A percentile compares a stretch with the other conserved stretches of the same genome.
Evolutionary conservation across 2,113 vertebrate species (phyloP).

Genomic region (Grallaria varia): DNA sequence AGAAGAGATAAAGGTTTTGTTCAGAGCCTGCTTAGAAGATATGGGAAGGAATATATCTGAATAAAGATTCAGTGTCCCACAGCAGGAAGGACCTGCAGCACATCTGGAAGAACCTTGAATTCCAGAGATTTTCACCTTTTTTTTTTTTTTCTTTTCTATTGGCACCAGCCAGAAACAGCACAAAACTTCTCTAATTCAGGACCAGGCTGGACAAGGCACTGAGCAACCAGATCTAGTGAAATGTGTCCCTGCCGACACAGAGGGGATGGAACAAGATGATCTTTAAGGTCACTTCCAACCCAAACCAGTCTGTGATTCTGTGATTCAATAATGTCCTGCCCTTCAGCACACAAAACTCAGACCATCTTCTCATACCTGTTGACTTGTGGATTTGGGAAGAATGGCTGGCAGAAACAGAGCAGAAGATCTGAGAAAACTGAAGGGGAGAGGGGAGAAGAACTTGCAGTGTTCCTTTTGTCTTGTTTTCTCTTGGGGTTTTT

Average conservation of each 20-base stretch:
- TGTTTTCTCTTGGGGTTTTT: not conserved
- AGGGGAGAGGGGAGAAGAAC: too few relatives aligned
- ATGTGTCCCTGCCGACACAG: not conserved
- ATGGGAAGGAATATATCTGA: not conserved
- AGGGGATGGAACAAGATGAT: not conserved
- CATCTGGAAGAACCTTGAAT: not conserved
- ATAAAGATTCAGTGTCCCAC: too few relatives aligned
- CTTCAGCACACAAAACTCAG: not conserved
- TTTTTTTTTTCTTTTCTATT: too few relatives aligned
- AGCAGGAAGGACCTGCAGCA: not conserved
- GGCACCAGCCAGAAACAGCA: not conserved
- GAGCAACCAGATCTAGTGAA: not conserved
- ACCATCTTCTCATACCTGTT: rapidly evolving
- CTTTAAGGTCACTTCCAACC: not conserved
- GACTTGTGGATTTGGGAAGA: not conserved
- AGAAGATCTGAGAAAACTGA: not conserved
- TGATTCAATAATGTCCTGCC: not conserved
- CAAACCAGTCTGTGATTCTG: not conserved
- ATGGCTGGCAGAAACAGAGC: not conserved
- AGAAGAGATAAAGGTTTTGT: not conserved
- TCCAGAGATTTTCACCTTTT: not conserved
- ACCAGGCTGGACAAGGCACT: not conserved
- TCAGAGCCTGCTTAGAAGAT: not conserved
- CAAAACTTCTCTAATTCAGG: not conserved
- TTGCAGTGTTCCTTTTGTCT: not conserved